Base-by-base conservation (phyloP, 2,797 vertebrate species). In the Gymnoscopelus microlampas region DNA sequence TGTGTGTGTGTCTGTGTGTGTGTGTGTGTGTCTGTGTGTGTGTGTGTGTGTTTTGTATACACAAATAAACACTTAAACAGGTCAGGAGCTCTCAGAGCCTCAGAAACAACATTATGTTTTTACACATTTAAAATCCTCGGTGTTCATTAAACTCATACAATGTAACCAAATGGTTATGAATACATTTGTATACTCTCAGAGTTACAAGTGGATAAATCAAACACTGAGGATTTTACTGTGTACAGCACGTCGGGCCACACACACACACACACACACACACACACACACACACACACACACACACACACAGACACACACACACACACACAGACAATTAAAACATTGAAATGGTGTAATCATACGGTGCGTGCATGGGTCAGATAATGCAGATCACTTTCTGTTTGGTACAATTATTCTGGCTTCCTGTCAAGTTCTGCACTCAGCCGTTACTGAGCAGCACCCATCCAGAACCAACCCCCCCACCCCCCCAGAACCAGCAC, bases 101-200 rank as follows among this genome's bases (percentile, higher is more conserved):
- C 68, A 59, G 67, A 84, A 81, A 74, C 71, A 65, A 35, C 53
- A 71, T 75, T 76, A 75, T 3, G 1, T 35, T 35, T 35, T 35
- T 6, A 35, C 5, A 6, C 32, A 0, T 5, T 35, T 35, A 35
- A 35, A 13, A 50, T 50, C 11, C 10, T 14, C 48, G 0, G 48
- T 50, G 48, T 14, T 50, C 2, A 49, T 10, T 13, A 49, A 10
- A 49, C 48, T 1, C 8, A 14, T 3, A 50, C 10, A 14, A 14
- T 29, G 26, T 29, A 29, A 29, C 26, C 26, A 29, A 29, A 29
- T 29, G 26, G 26, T 29, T 29, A 19, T 19, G 19, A 19, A 19
- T 49, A 50, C 48, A 14, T 12, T 35, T 35, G 32, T 35, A 2
- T 35, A 6, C 32, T 35, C 32, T 35, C 32, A 35, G 32, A 35